Percentiles rank a stretch among this genome's conserved stretches.
Conservation (phyloP, 2,888 invertebrate genomes). For the Tiliacea citrago region DNA sequence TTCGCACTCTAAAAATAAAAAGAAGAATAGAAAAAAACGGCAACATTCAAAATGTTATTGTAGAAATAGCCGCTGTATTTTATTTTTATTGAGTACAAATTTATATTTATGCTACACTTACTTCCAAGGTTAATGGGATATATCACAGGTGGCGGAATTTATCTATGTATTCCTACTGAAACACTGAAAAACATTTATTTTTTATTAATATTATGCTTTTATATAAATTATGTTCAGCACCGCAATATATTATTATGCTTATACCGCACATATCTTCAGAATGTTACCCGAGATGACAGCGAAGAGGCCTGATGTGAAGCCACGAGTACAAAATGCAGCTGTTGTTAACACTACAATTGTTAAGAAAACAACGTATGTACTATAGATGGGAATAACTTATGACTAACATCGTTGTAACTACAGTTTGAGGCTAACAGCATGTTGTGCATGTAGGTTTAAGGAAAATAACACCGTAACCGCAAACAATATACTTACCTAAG, state of each 20-base stretch:
- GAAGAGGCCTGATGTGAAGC: constrained; percentile 78
- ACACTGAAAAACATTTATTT: constrained; percentile 23
- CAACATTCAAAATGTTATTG: constrained; percentile 6
- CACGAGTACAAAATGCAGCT: constrained; percentile 73
- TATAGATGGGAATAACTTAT: constrained; percentile 66
- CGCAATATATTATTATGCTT: constrained; percentile 64
- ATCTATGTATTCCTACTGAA: constrained; percentile 36
- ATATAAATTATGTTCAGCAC: constrained; percentile 46
- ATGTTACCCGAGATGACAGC: constrained; percentile 77
- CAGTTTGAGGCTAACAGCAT: constrained; percentile 65
- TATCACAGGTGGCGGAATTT: constrained; percentile 57
- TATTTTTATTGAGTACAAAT: constrained; percentile 37
- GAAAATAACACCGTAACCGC: constrained; percentile 25
- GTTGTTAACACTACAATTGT: constrained; percentile 77
- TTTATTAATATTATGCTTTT: constrained; percentile 40
- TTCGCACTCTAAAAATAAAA: not conserved
- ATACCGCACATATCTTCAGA: constrained; percentile 82
- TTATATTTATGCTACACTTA: constrained; percentile 35
- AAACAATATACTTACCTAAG: not conserved
- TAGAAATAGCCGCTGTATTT: constrained; percentile 33
- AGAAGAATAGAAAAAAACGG: not conserved
- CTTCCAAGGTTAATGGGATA: constrained; percentile 41
- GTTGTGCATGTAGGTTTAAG: constrained; percentile 55
- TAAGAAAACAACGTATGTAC: constrained; percentile 84
- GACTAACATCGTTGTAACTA: constrained; percentile 65